Evolutionary conservation across 2,888 invertebrate genomes (phyloP).

Genomic region (Entomobrya proxima): DNA sequence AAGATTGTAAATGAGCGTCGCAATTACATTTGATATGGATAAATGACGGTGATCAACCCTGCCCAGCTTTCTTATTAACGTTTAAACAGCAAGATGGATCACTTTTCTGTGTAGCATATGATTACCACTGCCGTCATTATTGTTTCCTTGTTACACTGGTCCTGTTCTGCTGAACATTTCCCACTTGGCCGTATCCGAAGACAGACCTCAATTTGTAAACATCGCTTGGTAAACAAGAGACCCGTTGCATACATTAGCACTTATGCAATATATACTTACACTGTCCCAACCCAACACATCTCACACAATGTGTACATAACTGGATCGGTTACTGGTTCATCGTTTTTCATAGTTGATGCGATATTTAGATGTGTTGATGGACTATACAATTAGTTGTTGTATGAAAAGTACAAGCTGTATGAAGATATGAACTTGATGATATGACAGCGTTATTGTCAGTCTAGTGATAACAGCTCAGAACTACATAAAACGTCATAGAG

Average conservation of each 20-base stretch:
- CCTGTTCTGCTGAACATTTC: background rate
- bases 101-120: conserved; percentile 16
- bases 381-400: background rate
- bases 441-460: conserved; percentile 55
- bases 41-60: conserved; percentile 64
- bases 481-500: conserved; percentile 5
- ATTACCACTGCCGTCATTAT: conserved; percentile 9
- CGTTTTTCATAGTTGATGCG: background rate
- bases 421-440: conserved; percentile 54
- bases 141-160: background rate
- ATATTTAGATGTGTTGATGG: background rate
- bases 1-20: conserved; percentile 43
- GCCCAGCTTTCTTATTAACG: conserved; percentile 54
- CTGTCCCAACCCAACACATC: background rate
- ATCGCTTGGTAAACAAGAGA: conserved; percentile 55
- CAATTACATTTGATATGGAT: conserved; percentile 56
- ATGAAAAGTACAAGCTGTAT: background rate
- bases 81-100: conserved; percentile 43
- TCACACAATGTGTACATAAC: conserved; percentile 27
- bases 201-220: conserved; percentile 66
- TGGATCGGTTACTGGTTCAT: conserved; percentile 3
- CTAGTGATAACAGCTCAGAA: conserved; percentile 42
- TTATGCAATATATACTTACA: background rate
- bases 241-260: conserved; percentile 59
- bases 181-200: conserved; percentile 22